These are phyloP conservation scores for Scaptodrosophila lebanonensis DNA, from an alignment of 1,140 invertebrate species.

Conservation along the genomic window DNA sequence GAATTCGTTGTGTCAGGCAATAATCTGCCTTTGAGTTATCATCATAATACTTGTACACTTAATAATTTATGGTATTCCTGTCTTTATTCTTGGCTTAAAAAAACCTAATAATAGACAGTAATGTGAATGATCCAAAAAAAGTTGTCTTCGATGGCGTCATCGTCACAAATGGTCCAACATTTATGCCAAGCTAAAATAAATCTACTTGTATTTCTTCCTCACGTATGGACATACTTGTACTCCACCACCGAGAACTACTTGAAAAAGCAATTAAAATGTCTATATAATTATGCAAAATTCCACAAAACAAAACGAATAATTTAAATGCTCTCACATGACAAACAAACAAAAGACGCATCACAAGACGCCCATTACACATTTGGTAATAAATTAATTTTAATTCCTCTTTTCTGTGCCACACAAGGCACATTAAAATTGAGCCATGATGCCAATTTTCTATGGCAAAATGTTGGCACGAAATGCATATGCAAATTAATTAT, in stretches of 20 bases:
- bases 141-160: no score
- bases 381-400: slow-evolving; percentile 51
- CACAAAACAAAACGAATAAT: slow-evolving; percentile 42
- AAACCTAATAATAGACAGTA: no score
- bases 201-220: background rate
- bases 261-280: slow-evolving; percentile 18
- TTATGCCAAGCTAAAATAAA: background rate
- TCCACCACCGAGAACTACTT: slow-evolving; percentile 20
- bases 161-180: no score
- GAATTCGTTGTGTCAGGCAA: no score
- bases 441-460: slow-evolving; percentile 65
- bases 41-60: no score
- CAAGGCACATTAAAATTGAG: slow-evolving; percentile 59
- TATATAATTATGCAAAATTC: slow-evolving; percentile 15
- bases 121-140: no score
- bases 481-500: slow-evolving; percentile 68
- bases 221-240: no score
- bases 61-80: no score
- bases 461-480: slow-evolving; percentile 21
- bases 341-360: slow-evolving; percentile 23
- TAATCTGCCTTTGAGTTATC: no score
- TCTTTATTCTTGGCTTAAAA: no score
- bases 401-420: slow-evolving; percentile 20
- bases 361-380: slow-evolving; percentile 41
- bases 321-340: slow-evolving; percentile 38